phyloP scores from a whole-genome alignment of 2,797 vertebrate genomes.

The Fringilla coelebs region DNA sequence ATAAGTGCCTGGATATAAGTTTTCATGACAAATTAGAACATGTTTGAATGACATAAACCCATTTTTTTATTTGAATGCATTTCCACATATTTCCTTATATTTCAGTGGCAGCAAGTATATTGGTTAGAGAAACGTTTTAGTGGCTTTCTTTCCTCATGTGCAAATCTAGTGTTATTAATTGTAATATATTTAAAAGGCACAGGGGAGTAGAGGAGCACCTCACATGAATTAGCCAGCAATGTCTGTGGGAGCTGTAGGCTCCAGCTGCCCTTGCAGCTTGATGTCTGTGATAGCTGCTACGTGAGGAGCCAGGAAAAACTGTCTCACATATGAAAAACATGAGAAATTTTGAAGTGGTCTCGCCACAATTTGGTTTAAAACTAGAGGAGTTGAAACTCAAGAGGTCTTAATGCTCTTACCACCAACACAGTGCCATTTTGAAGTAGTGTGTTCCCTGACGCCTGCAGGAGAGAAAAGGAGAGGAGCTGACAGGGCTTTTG shows the following conservation, averaged over 20 bases:
- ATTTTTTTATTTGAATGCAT: not conserved
- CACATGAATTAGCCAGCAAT: not conserved
- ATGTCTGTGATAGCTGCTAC: not conserved
- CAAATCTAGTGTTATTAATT: not conserved
- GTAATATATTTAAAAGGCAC: not conserved
- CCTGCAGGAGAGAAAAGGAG: not conserved
- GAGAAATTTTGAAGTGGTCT: not conserved
- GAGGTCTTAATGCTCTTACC: not conserved
- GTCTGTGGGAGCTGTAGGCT: not conserved
- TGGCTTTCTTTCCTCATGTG: not conserved
- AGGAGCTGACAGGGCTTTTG: not conserved
- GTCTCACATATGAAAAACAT: not conserved
- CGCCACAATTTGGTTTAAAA: not conserved
- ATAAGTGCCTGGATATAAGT: not conserved
- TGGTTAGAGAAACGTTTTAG: not conserved
- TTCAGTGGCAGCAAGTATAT: not conserved
- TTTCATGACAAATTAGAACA: conserved; percentile 15
- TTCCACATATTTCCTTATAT: not conserved
- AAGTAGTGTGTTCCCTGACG: fast-evolving
- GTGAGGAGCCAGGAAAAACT: not conserved
- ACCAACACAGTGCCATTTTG: fast-evolving
- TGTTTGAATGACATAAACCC: not conserved
- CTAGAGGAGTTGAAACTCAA: not conserved
- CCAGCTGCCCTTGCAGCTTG: not conserved
- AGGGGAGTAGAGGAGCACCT: not conserved